Base-by-base conservation (phyloP, 2,797 vertebrate species). In the Coregonus sp. region DNA sequence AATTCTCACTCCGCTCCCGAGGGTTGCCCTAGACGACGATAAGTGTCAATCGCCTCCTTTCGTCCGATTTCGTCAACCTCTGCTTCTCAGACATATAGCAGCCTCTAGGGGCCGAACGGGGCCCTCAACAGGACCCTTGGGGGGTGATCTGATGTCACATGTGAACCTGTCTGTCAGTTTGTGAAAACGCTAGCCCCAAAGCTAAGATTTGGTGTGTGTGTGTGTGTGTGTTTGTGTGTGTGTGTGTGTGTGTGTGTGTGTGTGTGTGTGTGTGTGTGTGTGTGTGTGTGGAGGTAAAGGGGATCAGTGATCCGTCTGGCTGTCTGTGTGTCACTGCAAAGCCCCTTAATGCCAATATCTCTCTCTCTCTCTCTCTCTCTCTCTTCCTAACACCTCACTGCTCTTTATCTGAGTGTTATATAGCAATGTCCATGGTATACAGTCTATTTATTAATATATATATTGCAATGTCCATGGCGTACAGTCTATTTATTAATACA, bases 21-120 rank as follows among this genome's bases (percentile, higher is more conserved):
- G 47, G 20, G 20, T 83, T 33, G 75, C 78, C 37, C 52, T 76
- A 75, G 70, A 78, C 83, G 83, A 87, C 56, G 82, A 80, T 82
- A 70, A 83, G 86, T 86, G 84, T 88, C 90, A 85, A 81, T 87
- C 86, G 79, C 74, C 72, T 31, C 82, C 80, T 93, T 92, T 86
- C 89, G 77, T 66, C 80, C 1, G 87, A 91, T 93, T 92, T 92
- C 90, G 85, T 92, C 90, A 91, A 92, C 88, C 73, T 75, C 11
- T 25, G 85, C 11, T 9, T 47, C 40, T 3, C 40, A 47, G 40
- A 47, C 40, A 47, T 47, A 47, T 47, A 47, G 40, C 9, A 47
- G 9, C 40, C 40, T 47, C 40, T 9, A 3, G 40, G 40, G 40
- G 2, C 40, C 2, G 9, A 47, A 47, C 2, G 9, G 40, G 40